Percentiles rank a stretch among this genome's conserved stretches.
Evolutionary conservation across 2,113 vertebrate genomes (phyloP).

Genomic region (rabbit (Oryctolagus cuniculus)): DNA sequence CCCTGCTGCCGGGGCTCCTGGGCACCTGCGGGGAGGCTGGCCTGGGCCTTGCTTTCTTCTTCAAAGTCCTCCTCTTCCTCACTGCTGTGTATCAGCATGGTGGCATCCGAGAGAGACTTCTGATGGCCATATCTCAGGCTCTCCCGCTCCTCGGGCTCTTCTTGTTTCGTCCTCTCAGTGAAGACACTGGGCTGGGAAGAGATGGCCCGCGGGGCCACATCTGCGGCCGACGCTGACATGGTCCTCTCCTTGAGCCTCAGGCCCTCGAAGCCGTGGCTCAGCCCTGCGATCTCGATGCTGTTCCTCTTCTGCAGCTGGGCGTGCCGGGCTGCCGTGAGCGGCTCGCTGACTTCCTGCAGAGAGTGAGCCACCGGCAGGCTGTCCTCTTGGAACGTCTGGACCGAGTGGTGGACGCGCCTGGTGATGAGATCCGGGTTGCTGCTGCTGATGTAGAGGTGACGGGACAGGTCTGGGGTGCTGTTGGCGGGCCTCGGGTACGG

Average conservation of each 20-base stretch:
- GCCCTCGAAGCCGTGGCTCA: constrained; percentile 93
- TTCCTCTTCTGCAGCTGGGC: constrained; percentile 94
- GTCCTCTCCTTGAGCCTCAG: constrained; percentile 95
- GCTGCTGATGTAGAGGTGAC: constrained; percentile 95
- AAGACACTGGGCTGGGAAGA: constrained; percentile 91
- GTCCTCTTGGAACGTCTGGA: constrained; percentile 99
- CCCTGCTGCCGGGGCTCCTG: constrained; percentile 84
- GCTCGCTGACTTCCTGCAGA: constrained; percentile 97
- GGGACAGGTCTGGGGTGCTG: constrained; percentile 97
- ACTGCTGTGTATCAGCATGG: constrained; percentile 98
- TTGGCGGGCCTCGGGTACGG: constrained; percentile 96
- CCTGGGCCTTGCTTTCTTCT: constrained; percentile 88
- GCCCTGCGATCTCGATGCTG: constrained; percentile 95
- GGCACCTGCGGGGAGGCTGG: constrained; percentile 85
- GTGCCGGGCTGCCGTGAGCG: constrained; percentile 89
- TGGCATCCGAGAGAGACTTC: constrained; percentile 97
- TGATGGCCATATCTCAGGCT: constrained; percentile 92
- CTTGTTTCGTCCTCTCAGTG: constrained; percentile 89
- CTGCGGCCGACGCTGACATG: constrained; percentile 91
- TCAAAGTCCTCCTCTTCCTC: constrained; percentile 96
- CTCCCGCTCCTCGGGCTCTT: constrained; percentile 87
- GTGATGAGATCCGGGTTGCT: constrained; percentile 98
- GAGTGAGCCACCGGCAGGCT: constrained; percentile 98
- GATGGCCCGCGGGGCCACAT: constrained; percentile 85
- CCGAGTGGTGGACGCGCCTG: constrained; percentile 96